A percentile compares a stretch with the other conserved stretches of the same genome.
Conservation (phyloP, 2,113 vertebrate genomes). For the Lagenorhynchus albirostris region DNA sequence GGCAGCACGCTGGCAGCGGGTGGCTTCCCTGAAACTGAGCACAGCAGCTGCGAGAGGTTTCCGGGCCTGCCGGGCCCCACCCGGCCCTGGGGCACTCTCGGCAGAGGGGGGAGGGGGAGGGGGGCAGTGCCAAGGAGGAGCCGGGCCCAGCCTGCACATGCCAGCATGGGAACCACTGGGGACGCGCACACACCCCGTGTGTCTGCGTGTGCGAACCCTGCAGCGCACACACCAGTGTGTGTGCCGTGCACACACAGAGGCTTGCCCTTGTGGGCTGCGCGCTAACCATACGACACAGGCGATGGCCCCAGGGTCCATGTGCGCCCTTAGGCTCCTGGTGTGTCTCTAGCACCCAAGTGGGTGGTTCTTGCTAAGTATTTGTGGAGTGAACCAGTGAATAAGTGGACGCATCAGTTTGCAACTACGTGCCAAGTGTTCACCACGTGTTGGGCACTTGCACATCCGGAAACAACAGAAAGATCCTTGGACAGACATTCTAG, state of each 20-base stretch:
- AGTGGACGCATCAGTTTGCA: neutral
- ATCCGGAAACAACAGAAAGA: neutral
- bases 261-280: neutral
- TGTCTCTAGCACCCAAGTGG: neutral
- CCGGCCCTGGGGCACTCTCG: constrained; percentile 62
- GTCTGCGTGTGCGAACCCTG: neutral
- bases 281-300: neutral
- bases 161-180: accelerated
- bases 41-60: constrained; percentile 68
- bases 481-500: neutral
- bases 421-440: neutral
- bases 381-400: neutral
- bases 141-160: neutral
- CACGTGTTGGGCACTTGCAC: neutral
- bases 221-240: accelerated
- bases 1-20: constrained; percentile 61
- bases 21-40: constrained; percentile 78
- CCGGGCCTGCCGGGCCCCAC: constrained; percentile 12
- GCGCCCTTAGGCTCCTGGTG: neutral
- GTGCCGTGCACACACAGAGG: accelerated
- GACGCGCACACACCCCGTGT: neutral
- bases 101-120: neutral
- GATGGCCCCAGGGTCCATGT: accelerated
- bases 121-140: neutral
- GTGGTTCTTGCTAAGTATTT: neutral